phyloP scores from a whole-genome alignment of 2,113 vertebrate species.

The Pristiophorus japonicus region DNA sequence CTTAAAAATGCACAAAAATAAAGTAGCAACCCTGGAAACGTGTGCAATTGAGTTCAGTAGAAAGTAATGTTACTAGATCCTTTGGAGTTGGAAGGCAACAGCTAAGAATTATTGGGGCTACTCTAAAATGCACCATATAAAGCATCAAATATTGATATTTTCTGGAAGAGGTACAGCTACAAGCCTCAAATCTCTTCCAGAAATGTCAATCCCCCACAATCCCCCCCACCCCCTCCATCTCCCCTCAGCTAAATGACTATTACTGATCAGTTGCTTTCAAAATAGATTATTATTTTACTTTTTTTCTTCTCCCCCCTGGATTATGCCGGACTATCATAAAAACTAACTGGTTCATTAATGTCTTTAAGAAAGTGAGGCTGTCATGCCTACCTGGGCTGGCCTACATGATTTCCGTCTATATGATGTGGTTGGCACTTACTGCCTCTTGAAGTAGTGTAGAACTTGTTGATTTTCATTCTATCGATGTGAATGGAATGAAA shows the following conservation, averaged over 20 bases:
- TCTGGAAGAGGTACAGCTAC: background rate
- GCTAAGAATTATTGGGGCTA: background rate
- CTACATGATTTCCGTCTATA: too few species aligned
- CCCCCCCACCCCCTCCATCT: background rate
- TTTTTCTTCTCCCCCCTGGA: too few species aligned
- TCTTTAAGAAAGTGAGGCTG: too few species aligned
- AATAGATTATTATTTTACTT: too few species aligned
- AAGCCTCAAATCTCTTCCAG: background rate
- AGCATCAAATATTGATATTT: background rate
- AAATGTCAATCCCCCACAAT: background rate
- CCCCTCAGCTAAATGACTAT: background rate
- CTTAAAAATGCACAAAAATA: background rate
- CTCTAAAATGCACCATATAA: background rate
- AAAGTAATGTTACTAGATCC: background rate
- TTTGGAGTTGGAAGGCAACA: background rate
- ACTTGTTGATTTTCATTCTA: too few species aligned
- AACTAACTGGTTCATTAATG: too few species aligned
- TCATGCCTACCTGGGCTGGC: too few species aligned
- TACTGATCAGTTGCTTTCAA: background rate
- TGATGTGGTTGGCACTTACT: too few species aligned
- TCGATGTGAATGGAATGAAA: too few species aligned
- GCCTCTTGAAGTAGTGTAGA: too few species aligned
- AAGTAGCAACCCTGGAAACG: background rate
- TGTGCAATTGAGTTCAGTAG: background rate
- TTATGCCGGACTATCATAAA: too few species aligned